Evolutionary conservation across 2,888 invertebrate genomes (phyloP).

Genomic region (Sceliomorpha sp.): DNA sequence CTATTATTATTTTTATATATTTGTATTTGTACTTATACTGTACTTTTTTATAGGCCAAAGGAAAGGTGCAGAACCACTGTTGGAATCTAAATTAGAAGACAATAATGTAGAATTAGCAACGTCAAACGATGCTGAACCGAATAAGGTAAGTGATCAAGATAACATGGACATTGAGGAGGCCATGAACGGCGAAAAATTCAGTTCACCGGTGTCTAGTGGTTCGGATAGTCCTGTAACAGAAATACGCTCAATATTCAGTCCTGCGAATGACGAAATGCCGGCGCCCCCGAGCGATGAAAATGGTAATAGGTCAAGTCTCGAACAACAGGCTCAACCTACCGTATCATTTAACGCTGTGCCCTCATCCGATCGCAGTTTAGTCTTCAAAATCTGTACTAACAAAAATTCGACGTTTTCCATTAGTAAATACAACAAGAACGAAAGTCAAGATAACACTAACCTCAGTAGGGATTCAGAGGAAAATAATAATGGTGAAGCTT

Average conservation of each 20-base stretch:
- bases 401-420: conserved; percentile 75
- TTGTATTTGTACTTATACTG: too few relatives aligned
- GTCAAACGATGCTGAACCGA: conserved; percentile 42
- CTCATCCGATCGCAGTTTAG: conserved; percentile 73
- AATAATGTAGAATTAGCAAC: conserved; percentile 39
- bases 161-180: neutral
- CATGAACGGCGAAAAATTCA: conserved; percentile 34
- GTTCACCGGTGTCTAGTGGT: conserved; percentile 53
- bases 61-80: too few relatives aligned
- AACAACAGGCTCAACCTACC: conserved; percentile 60
- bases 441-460: conserved; percentile 56
- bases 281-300: conserved; percentile 10
- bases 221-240: conserved; percentile 54
- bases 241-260: conserved; percentile 65
- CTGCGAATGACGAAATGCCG: conserved; percentile 51
- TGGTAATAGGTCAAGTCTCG: too few relatives aligned
- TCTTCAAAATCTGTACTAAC: conserved; percentile 78
- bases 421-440: conserved; percentile 56
- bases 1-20: too few relatives aligned
- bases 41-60: too few relatives aligned
- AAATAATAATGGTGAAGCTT: conserved; percentile 68
- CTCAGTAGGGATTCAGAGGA: conserved; percentile 66
- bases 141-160: conserved; percentile 28
- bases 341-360: conserved; percentile 67
- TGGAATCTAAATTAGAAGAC: conserved; percentile 42